Conservation (phyloP, 2,888 invertebrate species). For the Gandaritis pyraliata region DNA sequence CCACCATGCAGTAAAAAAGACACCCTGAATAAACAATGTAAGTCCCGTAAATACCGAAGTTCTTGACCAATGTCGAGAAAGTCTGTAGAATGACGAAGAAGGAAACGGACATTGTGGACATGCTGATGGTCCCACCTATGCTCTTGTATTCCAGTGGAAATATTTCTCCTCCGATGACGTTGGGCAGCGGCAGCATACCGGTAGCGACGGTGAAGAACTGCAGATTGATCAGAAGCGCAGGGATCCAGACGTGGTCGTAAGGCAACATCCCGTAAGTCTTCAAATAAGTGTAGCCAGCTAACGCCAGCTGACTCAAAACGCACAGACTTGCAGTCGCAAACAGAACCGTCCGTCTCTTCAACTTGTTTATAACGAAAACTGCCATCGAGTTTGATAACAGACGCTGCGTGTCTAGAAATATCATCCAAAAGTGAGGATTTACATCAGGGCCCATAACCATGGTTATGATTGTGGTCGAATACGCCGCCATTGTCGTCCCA, state of each 20-base stretch:
- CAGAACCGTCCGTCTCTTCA: conserved; percentile 84
- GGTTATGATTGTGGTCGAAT: conserved; percentile 85
- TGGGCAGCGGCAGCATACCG: conserved; percentile 87
- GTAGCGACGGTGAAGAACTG: conserved; percentile 83
- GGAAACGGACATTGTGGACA: conserved; percentile 82
- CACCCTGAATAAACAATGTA: conserved; percentile 83
- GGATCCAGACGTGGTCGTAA: conserved; percentile 69
- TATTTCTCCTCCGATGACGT: conserved; percentile 88
- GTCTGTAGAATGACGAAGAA: conserved; percentile 86
- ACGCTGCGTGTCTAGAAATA: conserved; percentile 85
- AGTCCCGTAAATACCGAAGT: conserved; percentile 80
- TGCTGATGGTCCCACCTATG: conserved; percentile 85
- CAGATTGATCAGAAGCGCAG: conserved; percentile 75
- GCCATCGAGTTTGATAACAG: conserved; percentile 84
- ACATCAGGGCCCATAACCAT: conserved; percentile 82
- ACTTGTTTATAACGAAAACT: conserved; percentile 83
- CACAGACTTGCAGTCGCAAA: conserved; percentile 84
- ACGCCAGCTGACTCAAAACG: conserved; percentile 77
- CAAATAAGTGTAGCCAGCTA: conserved; percentile 73
- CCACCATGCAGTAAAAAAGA: conserved; percentile 76
- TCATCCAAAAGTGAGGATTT: conserved; percentile 86
- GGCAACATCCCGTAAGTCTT: conserved; percentile 49
- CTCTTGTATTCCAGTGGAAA: conserved; percentile 85
- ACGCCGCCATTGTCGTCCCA: conserved; percentile 87
- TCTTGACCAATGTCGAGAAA: conserved; percentile 78